Base-by-base conservation (phyloP, 2,113 vertebrate genomes). In the Varanus komodoensis region DNA sequence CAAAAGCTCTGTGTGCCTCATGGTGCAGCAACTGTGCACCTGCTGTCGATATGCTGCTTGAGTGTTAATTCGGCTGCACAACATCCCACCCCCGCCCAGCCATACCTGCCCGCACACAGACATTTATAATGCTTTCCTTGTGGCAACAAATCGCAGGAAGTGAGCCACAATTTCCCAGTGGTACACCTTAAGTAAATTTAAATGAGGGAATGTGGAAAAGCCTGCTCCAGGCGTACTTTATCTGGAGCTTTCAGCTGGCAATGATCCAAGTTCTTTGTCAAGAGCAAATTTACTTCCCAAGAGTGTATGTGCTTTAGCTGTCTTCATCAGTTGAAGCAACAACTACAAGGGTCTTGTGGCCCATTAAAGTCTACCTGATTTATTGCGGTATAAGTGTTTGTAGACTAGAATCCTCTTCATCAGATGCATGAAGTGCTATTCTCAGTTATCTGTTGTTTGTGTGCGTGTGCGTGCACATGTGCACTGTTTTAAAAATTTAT, bases 1-100 rank as follows among this genome's bases (percentile, higher is more conserved):
- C 48, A n/a, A 88, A 94, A 93, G 44, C 23, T 85, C 32, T 4
- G 75, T 48, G 75, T 48, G 5, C 44, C 67, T 50, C 44, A 32
- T 85, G 14, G 5, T 50, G 67, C 50, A 85, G 71, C 38, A 69
- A 84, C 23, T 14, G 1, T 73, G 77, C 15, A 44, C 32, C n/a
- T 54, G 57, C 21, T 8, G 2, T 38, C 74, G 57, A 48, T 25
- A 32, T 0, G 0, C 77, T 27, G 0, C 34, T 12, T 84, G 57
- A 50, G 21, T 61, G 57, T 14, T 25, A 54, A 74, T 75, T 57
- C 84, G 57, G 69, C 50, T 75, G 44, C 50, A 34, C 69, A 57
- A 25, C 52, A 25, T 86, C 57, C 32, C 52, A 7, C n/a, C 5
- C 19, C 64, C 48, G 4, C 23, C 4, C 32, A 17, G 23, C 48